Conservation (phyloP, 2,113 vertebrate genomes). For the Dendropsophus ebraccatus region DNA sequence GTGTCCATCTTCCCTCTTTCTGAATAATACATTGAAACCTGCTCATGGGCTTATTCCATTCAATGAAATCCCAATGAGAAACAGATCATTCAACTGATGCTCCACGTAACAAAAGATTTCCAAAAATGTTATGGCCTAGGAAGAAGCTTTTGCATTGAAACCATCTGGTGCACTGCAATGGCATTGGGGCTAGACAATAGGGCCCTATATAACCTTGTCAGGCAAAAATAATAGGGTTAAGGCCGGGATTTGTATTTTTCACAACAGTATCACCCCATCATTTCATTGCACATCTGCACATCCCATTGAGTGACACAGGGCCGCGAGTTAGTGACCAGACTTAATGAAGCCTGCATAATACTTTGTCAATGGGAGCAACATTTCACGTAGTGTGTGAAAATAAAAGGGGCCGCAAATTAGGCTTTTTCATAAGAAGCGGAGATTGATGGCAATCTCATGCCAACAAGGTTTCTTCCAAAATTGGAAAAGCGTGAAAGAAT, state of each 20-base stretch:
- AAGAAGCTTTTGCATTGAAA: slow-evolving; percentile 84
- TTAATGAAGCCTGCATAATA: slow-evolving; percentile 91
- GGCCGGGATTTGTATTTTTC: slow-evolving; percentile 84
- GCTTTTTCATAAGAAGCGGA: slow-evolving; percentile 79
- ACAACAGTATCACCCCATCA: slow-evolving; percentile 73
- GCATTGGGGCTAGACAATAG: slow-evolving; percentile 82
- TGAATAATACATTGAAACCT: slow-evolving; percentile 72
- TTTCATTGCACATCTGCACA: slow-evolving; percentile 92
- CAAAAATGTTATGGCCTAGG: slow-evolving; percentile 78
- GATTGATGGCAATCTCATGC: slow-evolving; percentile 81
- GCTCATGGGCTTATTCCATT: slow-evolving; percentile 71
- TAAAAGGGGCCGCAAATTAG: slow-evolving; percentile 80
- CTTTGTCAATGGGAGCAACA: slow-evolving; percentile 78
- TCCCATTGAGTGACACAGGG: slow-evolving; percentile 77
- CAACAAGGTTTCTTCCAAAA: slow-evolving; percentile 77
- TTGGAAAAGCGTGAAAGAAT: slow-evolving; percentile 79
- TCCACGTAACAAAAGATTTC: slow-evolving; percentile 84
- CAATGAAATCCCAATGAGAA: slow-evolving; percentile 84
- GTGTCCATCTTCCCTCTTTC: slow-evolving; percentile 70
- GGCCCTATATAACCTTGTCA: slow-evolving; percentile 87
- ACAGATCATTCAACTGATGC: slow-evolving; percentile 83
- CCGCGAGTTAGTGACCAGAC: slow-evolving; percentile 90
- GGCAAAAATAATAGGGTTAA: slow-evolving; percentile 76
- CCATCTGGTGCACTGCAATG: slow-evolving; percentile 85
- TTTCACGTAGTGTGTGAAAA: slow-evolving; percentile 73